Evolutionary conservation across 2,888 invertebrate species (phyloP), one percentile per base, ranked within the genome.

Genomic region (Cheilosia scutellata): DNA sequence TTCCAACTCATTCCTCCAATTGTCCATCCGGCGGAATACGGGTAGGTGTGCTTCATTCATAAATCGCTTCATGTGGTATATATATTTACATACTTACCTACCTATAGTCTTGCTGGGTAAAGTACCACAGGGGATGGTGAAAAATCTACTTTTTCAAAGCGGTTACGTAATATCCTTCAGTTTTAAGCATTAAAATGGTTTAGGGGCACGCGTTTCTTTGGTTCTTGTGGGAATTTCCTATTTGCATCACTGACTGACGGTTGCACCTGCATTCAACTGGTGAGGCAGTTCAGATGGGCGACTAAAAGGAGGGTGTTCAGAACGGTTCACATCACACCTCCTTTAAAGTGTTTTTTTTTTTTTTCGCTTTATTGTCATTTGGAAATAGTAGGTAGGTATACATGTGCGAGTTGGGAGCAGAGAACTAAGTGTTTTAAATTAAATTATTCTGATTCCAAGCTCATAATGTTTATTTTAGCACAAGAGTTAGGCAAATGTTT

Each of bases 101-200:
- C 29, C 27, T 9, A 20, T 4, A 47, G 4, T 11, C 4, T 13
- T 49, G 42, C 20, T 4, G 11, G 29, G 29, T 13, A 49, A 11
- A 16, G 9, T 27, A 31, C 11, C 27, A 49, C 42, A 11, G 31
- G 37, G 37, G 33, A 53, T 5, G 65, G 63, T 74, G 79, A 51
- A 44, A 37, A 47, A 57, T n/a, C 31, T 27, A 63, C 37, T 68
- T 57, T 83, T 68, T n/a, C 33, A 49, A 13, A 74, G 53, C 44
- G 55, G 79, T 84, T 84, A 84, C 79, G 84, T 84, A 84, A 84
- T 75, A 70, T 84, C 70, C 58, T 70, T 65, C 42, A 44, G 65
- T 71, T 25, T 57, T 49, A 70, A 68, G 55, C 31, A 71, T 77
- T 49, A 55, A 71, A 58, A 75, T 44, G 53, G 60, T 53, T 66